Evolutionary conservation across 2,888 invertebrate genomes (phyloP), one percentile per base, ranked within the genome.

Genomic region (Limnephilus lunatus): DNA sequence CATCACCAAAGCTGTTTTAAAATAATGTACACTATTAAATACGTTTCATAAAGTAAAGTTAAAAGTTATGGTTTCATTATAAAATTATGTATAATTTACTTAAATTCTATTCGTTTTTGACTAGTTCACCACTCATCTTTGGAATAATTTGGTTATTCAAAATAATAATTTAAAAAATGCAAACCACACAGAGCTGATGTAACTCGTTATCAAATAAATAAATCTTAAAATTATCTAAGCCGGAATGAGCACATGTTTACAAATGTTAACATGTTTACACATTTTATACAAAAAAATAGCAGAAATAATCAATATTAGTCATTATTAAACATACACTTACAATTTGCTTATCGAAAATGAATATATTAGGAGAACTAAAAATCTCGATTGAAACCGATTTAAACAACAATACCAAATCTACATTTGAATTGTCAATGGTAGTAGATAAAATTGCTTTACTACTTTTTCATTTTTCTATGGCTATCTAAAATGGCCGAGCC

Each of bases 51-150:
- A 81, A 82, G 19, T 35, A 44, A 44, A 25, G 31, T 90, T n/a
- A n/a, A 19, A 82, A 31, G 39, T 83, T 83, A 68, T 68, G 68
- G 68, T 68, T 53, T 53, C 44, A 90, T 89, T 15, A 19, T 83
- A 83, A 35, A 9, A 15, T 9, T 25, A 83, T 39, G 9, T 83
- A 83, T 35, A 35, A 83, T 32, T 35, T 83, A 83, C 32, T 39
- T 83, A 35, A 25, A 15, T 83, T 39, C 83, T 83, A 83, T 35
- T 83, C 83, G 4, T 83, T 92, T 91, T 89, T 92, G 93, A 93
- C 93, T 93, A 93, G 93, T 91, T 91, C 31, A 53, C 32, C 92
- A 93, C 93, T 92, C 93, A 93, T 93, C 93, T 89, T 89, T 89
- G 89, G 39, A 91, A 89, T 90, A 81, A 48, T 44, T 32, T 85